Base-by-base conservation (phyloP, 2,888 invertebrate species). In the Orthosia incerta region DNA sequence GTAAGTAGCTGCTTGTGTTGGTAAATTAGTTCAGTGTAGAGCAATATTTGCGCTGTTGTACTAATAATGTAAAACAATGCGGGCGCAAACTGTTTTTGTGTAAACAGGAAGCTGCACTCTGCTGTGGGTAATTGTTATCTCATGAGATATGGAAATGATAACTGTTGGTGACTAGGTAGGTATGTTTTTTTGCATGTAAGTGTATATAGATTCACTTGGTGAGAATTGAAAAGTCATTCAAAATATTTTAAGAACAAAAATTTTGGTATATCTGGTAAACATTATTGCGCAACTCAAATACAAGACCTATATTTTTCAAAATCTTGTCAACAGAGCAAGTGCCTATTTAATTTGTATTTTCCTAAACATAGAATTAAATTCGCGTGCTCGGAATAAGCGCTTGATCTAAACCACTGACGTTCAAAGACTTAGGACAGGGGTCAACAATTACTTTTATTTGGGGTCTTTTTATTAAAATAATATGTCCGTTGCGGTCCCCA, bases 41-140 rank as follows among this genome's bases (percentile, higher is more conserved):
- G 73, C 69, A 85, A 83, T 80, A 84, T 85, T 85, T 74, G 80
- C 70, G 31, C 51, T 39, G 53, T 51, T 65, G n/a, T 56, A n/a
- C 59, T 65, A 80, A 77, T 77, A 80, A 53, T 26, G 61, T 61
- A 57, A 56, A 65, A 84, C 69, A 76, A 79, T 74, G 72, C 65
- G n/a, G 18, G 31, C n/a, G 67, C 55, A 67, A 74, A 80, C 69
- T 66, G 45, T 48, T 57, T 26, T 45, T 56, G 46, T 64, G 61
- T 66, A 75, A 55, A 66, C 13, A 63, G 51, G 66, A 80, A 59
- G 62, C 9, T 39, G 39, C 39, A 39, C 39, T 39, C 39, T 62
- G 48, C 3, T 26, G 7, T 15, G 39, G n/a, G 50, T 60, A 46
- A 46, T 53, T 53, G 66, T 50, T 66, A 61, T 79, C 18, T 46